Base-by-base conservation (phyloP, 1,140 invertebrate species). In the Megalonaias nervosa region DNA sequence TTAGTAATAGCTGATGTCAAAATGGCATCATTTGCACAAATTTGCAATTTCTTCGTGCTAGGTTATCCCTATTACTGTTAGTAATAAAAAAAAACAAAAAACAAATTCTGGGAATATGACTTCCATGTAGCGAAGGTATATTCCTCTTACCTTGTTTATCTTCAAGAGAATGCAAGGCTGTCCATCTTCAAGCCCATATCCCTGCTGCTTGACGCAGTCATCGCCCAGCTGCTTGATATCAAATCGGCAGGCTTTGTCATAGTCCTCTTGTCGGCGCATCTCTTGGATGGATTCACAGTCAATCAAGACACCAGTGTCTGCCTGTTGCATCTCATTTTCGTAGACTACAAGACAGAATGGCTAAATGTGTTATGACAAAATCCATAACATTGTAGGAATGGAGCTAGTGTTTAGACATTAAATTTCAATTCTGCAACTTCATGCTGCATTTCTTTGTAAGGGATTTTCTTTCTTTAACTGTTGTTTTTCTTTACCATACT, bases 91-190 rank as follows among this genome's bases (percentile, higher is more conserved):
- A 58, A 11, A 0, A n/a, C n/a, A n/a, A n/a, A 14, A 13, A 26
- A 1, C 67, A 55, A 48, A 16, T 38, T 16, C 5, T 38, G n/a
- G 13, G 55, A 16, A 68, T 2, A 23, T 38, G n/a, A 14, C 17
- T 70, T 70, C 38, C 21, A 23, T 23, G 61, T 60, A 21, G 60
- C n/a, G 0, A 48, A 74, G 56, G 14, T 9, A 3, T 21, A 12
- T 17, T 38, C 3, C 56, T 64, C 79, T 70, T 83, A 90, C 87
- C 82, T 85, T 89, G 74, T 90, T 90, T 26, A 90, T 68, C 74
- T 90, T 90, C 15, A 90, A 74, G 19, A 90, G 67, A 59, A 90
- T 81, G 80, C 89, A 90, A 19, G 89, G 89, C 74, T 85, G 79
- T 38, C 87, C 89, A 67, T 85, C 82, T 67, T 87, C 83, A 81